A percentile compares a stretch with the other conserved stretches of the same genome.
phyloP scores from a whole-genome alignment of 2,888 invertebrate species.

The Cenopis cana region DNA sequence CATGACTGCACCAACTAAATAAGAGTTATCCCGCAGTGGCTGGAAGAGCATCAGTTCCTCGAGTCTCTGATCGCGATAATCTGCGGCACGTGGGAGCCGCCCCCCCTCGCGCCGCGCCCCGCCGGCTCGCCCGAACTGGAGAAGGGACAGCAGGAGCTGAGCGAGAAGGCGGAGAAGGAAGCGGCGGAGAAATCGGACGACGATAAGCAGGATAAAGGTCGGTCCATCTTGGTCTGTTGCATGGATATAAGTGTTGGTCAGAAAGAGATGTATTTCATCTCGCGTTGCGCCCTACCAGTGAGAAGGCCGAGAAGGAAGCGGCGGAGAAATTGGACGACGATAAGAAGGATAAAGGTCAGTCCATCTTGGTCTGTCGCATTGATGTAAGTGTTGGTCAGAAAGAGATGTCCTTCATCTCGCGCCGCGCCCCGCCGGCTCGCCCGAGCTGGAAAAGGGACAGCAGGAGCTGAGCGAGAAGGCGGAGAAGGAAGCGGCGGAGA shows the following conservation, averaged over 20 bases:
- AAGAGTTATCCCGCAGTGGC: slow-evolving; percentile 87
- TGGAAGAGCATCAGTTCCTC: slow-evolving; percentile 94
- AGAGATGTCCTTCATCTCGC: neutral
- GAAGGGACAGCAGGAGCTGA: slow-evolving; percentile 57
- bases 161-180: slow-evolving; percentile 62
- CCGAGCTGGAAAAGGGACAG: too few relatives aligned
- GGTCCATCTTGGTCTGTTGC: neutral
- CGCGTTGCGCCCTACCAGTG: too few relatives aligned
- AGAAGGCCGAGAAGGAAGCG: too few relatives aligned
- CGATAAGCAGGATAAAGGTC: slow-evolving; percentile 32
- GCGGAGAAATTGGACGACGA: too few relatives aligned
- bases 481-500: too few relatives aligned
- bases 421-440: too few relatives aligned
- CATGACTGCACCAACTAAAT: too few relatives aligned
- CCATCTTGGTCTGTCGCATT: neutral
- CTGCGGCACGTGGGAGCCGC: slow-evolving; percentile 74
- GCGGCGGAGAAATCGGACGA: slow-evolving; percentile 48
- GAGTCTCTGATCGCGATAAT: slow-evolving; percentile 89
- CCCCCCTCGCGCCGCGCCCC: slow-evolving; percentile 50
- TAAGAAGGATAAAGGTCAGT: too few relatives aligned
- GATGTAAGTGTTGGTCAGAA: neutral
- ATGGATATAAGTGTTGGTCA: neutral
- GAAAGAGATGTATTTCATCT: neutral
- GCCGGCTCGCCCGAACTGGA: slow-evolving; percentile 48
- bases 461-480: too few relatives aligned